These are phyloP conservation scores for Nasonia vitripennis DNA, from an alignment of 1,140 invertebrate species.

Conservation along the genomic window DNA sequence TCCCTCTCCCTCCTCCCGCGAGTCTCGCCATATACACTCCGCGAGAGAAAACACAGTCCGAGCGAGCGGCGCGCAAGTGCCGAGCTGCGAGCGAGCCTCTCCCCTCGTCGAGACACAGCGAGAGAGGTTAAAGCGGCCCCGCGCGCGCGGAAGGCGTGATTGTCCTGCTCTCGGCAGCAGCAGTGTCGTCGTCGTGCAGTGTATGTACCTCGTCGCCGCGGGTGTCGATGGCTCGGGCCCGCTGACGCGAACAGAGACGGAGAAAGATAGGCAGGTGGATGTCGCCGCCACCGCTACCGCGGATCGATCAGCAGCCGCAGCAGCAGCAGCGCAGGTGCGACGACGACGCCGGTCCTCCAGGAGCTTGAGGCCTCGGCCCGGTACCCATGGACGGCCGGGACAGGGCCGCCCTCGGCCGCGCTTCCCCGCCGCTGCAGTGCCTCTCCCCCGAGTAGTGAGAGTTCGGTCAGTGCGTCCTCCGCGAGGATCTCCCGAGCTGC, in stretches of 20 bases:
- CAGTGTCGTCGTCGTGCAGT: too few relatives aligned
- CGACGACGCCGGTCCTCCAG: too few relatives aligned
- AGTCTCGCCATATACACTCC: neutral
- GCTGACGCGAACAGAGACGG: too few relatives aligned
- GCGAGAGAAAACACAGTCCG: conserved; percentile 36
- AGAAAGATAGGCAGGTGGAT: neutral
- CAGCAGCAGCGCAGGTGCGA: neutral
- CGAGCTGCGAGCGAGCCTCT: neutral
- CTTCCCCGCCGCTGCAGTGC: neutral
- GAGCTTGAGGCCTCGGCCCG: too few relatives aligned
- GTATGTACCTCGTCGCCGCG: too few relatives aligned
- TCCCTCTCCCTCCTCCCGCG: neutral
- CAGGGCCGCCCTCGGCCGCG: neutral
- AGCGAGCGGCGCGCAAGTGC: conserved; percentile 1
- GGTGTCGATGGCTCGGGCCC: too few relatives aligned
- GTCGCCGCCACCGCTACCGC: neutral
- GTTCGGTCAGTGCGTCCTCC: neutral
- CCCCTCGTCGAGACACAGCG: neutral
- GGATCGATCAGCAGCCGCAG: neutral
- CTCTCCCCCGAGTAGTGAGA: neutral
- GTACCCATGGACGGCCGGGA: neutral
- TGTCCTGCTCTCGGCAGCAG: too few relatives aligned
- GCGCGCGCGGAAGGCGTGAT: neutral
- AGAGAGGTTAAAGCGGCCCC: neutral
- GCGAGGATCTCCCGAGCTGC: too few relatives aligned